Base-by-base conservation (phyloP, 2,113 vertebrate species). In the Nipponia nippon region DNA sequence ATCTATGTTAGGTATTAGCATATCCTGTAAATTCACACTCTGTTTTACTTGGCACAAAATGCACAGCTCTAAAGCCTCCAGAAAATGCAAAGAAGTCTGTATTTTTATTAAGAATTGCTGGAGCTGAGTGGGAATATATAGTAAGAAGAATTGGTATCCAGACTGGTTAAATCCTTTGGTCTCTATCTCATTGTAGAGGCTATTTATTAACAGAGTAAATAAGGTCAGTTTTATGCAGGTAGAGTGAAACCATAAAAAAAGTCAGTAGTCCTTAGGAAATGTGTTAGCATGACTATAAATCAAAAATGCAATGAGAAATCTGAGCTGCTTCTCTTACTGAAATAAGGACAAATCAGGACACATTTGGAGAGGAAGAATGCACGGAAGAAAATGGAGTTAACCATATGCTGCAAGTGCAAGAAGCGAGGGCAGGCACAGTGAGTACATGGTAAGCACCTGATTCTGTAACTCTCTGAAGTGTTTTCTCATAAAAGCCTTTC, bases 161-260 rank as follows among this genome's bases (percentile, higher is more conserved):
- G 65, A 79, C 49, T 82, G 61, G 36, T 87, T 75, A 87, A 87
- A 95, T 65, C 65, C 56, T 72, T 62, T 52, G 62, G 80, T 67
- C 36, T 65, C 77, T 84, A 22, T 61, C 56, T 96, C 69, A 32
- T 27, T 53, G 59, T 26, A 53, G 34, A 76, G 40, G 86, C 47
- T 89, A 79, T 97, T 96, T 96, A 95, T 96, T 96, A 94, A 72
- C 44, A 49, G 34, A 91, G 56, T 75, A 89, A 95, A 89, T 92
- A 93, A 87, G 83, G 77, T 36, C 80, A 72, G 83, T 36, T 82
- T 91, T 91, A 96, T 94, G 94, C 87, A 95, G 86, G 90, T 82
- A 52, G 95, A 94, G 49, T 81, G 53, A 89, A 72, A 61, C 40
- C 61, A 79, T 52, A 82, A 73, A 92, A 77, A 65, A 86, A 95